These are phyloP conservation scores for Spongilla lacustris DNA, from an alignment of 37 sponge, comb jelly and placozoan species.

Conservation along the genomic window DNA sequence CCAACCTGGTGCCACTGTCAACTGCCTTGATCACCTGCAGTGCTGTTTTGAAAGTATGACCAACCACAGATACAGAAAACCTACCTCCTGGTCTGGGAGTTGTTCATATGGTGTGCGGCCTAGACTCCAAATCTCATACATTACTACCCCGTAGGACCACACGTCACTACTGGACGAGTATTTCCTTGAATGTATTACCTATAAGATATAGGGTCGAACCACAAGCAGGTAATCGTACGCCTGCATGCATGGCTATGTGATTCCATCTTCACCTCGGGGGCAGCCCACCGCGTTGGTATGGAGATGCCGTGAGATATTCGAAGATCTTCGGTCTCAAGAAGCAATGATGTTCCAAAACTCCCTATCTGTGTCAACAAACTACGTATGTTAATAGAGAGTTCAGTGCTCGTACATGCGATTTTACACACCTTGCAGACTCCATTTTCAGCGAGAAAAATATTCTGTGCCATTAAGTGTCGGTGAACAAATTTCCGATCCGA, in stretches of 20 bases:
- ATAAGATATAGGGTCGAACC: background rate
- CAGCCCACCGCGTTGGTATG: background rate
- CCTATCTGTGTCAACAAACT: background rate
- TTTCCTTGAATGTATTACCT: background rate
- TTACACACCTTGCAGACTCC: background rate
- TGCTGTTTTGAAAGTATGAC: background rate
- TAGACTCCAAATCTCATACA: background rate
- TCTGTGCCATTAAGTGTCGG: background rate
- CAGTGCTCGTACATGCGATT: too few relatives aligned
- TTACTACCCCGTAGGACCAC: background rate
- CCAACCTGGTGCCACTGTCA: background rate
- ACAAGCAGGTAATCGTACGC: too few relatives aligned
- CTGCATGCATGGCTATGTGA: too few relatives aligned
- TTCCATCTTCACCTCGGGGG: background rate
- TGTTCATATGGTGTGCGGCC: background rate
- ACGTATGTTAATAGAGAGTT: too few relatives aligned
- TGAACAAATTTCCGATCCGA: background rate
- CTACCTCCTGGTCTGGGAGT: background rate
- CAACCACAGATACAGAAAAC: too few relatives aligned
- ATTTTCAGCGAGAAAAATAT: background rate
- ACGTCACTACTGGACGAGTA: background rate
- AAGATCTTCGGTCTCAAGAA: background rate
- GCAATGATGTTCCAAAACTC: background rate
- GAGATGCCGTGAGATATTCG: background rate
- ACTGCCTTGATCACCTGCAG: background rate